Conservation (phyloP, 2,113 vertebrate species). For the Silurus asotus region DNA sequence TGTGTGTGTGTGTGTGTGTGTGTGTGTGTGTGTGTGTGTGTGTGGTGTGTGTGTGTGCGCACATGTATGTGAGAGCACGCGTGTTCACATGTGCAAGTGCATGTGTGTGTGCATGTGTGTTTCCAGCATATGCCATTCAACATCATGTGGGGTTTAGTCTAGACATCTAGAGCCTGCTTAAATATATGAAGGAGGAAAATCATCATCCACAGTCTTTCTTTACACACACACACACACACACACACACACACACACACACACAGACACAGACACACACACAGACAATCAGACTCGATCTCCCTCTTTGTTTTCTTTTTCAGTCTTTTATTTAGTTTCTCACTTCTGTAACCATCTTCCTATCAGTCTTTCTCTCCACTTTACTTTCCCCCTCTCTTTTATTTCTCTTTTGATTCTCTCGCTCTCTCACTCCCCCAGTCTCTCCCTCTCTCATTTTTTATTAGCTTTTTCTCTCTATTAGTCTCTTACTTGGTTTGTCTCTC, state of each 20-base stretch:
- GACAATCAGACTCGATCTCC: background rate
- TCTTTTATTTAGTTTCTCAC: background rate
- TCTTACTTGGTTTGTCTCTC: background rate
- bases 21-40: slow-evolving; percentile 29
- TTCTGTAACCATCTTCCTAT: background rate
- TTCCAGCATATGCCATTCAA: slow-evolving; percentile 12
- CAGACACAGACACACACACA: slow-evolving; percentile 23
- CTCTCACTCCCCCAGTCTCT: background rate
- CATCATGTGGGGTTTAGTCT: slow-evolving; percentile 44
- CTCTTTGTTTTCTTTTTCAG: background rate
- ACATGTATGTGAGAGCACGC: background rate
- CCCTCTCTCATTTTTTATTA: background rate
- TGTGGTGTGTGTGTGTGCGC: background rate
- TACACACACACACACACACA: slow-evolving; percentile 15
- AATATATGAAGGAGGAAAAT: slow-evolving; percentile 31
- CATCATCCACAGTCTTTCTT: background rate
- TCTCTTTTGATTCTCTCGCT: slow-evolving; percentile 2
- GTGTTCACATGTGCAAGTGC: too few species aligned
- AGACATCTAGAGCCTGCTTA: slow-evolving; percentile 46
- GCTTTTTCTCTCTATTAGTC: background rate
- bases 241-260: slow-evolving; percentile 23
- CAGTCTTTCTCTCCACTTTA: background rate
- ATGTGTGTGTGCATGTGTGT: slow-evolving; percentile 35
- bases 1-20: slow-evolving; percentile 3
- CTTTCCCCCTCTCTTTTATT: too few species aligned